Conservation (phyloP, 2,113 vertebrate genomes). For the Andinoacara biseriatus region DNA sequence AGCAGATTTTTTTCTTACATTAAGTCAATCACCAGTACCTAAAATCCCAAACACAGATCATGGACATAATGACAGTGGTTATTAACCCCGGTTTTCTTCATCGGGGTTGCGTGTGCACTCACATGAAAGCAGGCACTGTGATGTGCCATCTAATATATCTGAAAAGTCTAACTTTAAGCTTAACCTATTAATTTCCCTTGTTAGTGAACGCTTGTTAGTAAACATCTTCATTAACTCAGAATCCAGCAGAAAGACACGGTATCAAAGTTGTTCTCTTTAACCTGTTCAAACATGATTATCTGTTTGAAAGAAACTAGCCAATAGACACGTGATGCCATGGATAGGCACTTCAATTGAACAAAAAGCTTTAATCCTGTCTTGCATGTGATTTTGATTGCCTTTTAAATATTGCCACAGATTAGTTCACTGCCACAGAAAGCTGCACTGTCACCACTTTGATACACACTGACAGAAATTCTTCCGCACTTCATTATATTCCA, state of each 20-base stretch:
- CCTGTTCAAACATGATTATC: constrained; percentile 30
- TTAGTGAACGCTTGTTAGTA: no score
- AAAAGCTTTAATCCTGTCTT: constrained; percentile 36
- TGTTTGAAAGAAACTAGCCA: constrained; percentile 40
- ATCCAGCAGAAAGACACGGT: background rate
- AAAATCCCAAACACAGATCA: no score
- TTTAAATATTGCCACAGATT: background rate
- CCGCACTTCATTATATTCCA: background rate
- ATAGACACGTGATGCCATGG: constrained; percentile 1
- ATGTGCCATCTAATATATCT: no score
- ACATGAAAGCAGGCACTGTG: no score
- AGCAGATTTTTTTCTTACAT: background rate
- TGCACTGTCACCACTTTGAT: background rate
- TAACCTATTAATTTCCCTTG: no score
- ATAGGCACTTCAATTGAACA: constrained; percentile 14
- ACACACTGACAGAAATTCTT: background rate
- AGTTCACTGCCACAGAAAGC: background rate
- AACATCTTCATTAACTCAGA: no score
- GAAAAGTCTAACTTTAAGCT: no score
- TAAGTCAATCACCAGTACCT: no score
- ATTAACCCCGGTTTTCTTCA: no score
- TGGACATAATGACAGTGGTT: no score
- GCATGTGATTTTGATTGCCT: constrained; percentile 20
- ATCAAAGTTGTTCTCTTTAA: constrained; percentile 14
- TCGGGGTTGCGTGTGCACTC: no score